Evolutionary conservation across 2,797 vertebrate genomes (phyloP), one percentile per base, ranked within the genome.

Genomic region (Merluccius polli): DNA sequence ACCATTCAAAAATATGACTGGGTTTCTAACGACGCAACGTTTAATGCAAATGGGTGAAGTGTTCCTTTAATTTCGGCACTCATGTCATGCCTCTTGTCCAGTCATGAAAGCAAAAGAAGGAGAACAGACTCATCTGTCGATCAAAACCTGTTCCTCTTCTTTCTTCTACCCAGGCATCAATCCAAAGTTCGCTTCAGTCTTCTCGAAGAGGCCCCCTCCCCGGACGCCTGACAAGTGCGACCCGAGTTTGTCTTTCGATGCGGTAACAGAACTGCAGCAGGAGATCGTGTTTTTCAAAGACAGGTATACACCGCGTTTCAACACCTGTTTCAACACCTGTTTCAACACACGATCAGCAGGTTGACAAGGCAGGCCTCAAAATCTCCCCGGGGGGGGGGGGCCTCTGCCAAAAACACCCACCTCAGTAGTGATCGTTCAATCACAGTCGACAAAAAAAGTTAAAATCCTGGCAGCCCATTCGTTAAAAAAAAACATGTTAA

Each of bases 161-260:
- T 77, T 21, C 3, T 21, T 83, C 0, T 76, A 73, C 48, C 92
- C 80, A 91, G 88, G 89, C 67, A 69, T 85, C n/a, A 84, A 76
- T 81, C 77, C 83, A 9, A 44, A 75, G 18, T 90, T 86, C 63
- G 41, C 18, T 24, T 78, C 27, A 2, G 21, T 84, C 0, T 77
- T 74, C 52, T 93, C 92, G 4, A 90, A 95, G 48, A 93, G 87
- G 1, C 93, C 93, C 79, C 96, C 95, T 59, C 95, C 95, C 0
- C 96, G 89, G 93, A 97, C 96, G 0, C 96, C 96, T 0, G 92
- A 96, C 52, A 96, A 95, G 86, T 97, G 95, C 90, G 95, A 96
- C 73, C 86, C 77, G 5, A 79, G 93, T 65, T 89, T 97, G 77
- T 91, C 93, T 7, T 94, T 96, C 73, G 96, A 97, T 75, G 96